Base-by-base conservation (phyloP, 2,113 vertebrate genomes). In the Rhinoderma darwinii region DNA sequence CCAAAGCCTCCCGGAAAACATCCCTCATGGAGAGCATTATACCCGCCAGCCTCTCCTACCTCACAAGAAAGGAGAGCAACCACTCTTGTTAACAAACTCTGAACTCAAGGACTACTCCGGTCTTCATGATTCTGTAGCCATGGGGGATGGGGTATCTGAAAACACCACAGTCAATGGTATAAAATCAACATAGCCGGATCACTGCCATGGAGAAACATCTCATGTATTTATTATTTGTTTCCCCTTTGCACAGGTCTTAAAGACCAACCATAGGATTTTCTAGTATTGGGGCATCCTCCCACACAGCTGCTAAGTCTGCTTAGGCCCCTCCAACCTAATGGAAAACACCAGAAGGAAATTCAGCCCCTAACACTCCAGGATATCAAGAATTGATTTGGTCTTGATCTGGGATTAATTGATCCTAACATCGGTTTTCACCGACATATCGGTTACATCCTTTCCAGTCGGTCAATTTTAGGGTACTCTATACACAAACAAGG, bases 21-120 rank as follows among this genome's bases (percentile, higher is more conserved):
- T 99, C 91, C 94, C 94, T 0, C 96, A 97, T 0, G 98, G 97
- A 0, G 98, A 99, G 90, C 96, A 95, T 91, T 98, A 98, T 91
- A 96, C 97, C 6, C 93, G 98, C 22, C 96, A 96, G 92, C 96
- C 96, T 0, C 95, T 98, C 82, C 93, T 98, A 86, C 96, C 93
- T 0, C 96, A 96, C 43, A 94, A 91, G 89, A 98, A 96, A 87
- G 96, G 96, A 0, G 98, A 99, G 89, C 98, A 99, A 93, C 98
- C 98, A 0, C 94, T 99, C 78, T 96, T 99, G 20, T 94, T 98
- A 12, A 96, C 96, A 90, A 96, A 96, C 89, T 94, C 92, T 0
- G 98, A 99, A 89, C 96, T 96, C 90, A 96, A 96, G 90, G 97
- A 99, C 91, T 99, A 99, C 90, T 97, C 98, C 0, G 96, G 97